Base-by-base conservation (phyloP, 2,113 vertebrate genomes). In the Cyanoramphus novaezelandiae region DNA sequence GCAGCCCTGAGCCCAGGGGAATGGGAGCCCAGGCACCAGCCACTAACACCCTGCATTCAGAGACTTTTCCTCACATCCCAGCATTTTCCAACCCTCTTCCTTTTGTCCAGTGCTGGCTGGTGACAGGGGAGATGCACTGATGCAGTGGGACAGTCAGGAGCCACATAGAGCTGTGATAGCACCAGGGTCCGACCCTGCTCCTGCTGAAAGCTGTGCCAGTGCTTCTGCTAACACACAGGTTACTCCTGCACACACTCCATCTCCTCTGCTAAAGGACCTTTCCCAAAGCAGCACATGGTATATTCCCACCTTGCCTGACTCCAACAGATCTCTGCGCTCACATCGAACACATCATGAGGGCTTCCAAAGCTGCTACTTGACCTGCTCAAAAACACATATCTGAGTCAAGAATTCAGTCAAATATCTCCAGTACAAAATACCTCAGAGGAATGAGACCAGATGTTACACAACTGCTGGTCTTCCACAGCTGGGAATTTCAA, bases 201-300 rank as follows among this genome's bases (percentile, higher is more conserved):
- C 91, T 43, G 52, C 47, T 75, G 3, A 41, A 79, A 70, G 65
- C 74, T 15, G 81, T 15, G 19, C 63, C 68, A 67, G 70, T 0
- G 0, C 78, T 37, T 43, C 33, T 57, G 63, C 35, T 27, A 60
- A 52, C 0, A 0, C 55, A 55, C 2, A 0, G 29, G 29, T 41
- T 5, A 1, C 24, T 64, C 47, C 70, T 0, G 0, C 50, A 25
- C n/a, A 29, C 31, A 0, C 28, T 25, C 20, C 4, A 10, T 21
- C 39, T 64, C 63, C 76, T 62, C 39, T 55, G 20, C 80, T 64
- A 46, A 76, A 82, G 37, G 16, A 33, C 33, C 33, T 47, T 92
- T 83, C 60, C 62, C 76, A 39, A 31, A 62, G 71, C 72, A 83
- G 68, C 64, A 43, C 44, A 31, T 8, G 63, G 19, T 10, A 6